Percentiles rank a stretch among this genome's conserved stretches.
Evolutionary conservation across 2,797 vertebrate species (phyloP).

Genomic region (Pipistrellus nathusii): DNA sequence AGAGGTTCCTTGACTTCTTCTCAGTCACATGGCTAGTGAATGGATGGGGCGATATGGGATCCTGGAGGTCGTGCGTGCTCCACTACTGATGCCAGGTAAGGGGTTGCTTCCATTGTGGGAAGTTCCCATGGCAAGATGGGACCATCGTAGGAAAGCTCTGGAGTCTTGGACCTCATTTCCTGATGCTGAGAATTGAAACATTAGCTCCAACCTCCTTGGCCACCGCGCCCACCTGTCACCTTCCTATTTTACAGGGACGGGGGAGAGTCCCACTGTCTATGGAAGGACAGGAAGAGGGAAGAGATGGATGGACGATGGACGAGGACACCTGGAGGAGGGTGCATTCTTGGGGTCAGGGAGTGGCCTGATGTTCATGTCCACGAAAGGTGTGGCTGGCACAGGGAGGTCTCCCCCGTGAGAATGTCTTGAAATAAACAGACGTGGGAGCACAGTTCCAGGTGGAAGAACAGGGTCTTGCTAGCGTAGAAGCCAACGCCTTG

Average conservation of each 20-base stretch:
- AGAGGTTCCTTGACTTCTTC: background rate
- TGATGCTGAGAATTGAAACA: background rate
- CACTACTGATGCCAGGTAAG: background rate
- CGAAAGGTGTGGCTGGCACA: background rate
- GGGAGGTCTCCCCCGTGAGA: background rate
- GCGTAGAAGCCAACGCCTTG: background rate
- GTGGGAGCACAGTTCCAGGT: background rate
- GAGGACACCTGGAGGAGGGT: background rate
- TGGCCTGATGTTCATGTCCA: background rate
- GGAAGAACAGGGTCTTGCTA: background rate
- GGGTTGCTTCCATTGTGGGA: background rate
- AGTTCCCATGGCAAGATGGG: background rate
- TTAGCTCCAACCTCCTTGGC: background rate
- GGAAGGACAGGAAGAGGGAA: background rate
- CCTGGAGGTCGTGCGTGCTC: background rate
- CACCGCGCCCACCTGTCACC: background rate
- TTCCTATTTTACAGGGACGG: background rate
- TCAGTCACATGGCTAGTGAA: background rate
- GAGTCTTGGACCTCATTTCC: background rate
- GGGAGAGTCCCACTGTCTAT: background rate
- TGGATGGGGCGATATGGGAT: background rate
- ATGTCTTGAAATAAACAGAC: background rate
- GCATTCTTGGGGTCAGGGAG: background rate
- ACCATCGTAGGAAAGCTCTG: background rate
- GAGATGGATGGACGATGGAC: background rate